Evolutionary conservation across 30 jellyfish, hydroid and myxozoan species (phyloP), one percentile per base, ranked within the genome.

Genomic region (Nemopilema nomurai): DNA sequence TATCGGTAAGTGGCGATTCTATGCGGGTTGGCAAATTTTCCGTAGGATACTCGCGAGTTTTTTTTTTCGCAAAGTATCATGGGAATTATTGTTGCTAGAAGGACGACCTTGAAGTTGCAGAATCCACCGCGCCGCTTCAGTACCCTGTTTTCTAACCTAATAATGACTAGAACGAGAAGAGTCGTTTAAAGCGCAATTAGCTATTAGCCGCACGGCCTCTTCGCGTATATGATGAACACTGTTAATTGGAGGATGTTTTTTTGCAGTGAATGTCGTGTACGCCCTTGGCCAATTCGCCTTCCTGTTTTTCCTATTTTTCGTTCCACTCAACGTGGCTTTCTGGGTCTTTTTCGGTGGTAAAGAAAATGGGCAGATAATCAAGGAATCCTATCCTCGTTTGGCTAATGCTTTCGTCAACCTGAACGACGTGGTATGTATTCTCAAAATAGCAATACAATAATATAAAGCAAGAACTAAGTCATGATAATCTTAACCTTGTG

Each of bases 331-430:
- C 25, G 74, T 69, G 30, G 80, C 89, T 24, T 86, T 86, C 57
- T 86, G 95, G 95, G 49, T 86, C 21, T 41, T 86, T 20, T 86
- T 86, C 69, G 95, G 95, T 20, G 95, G 95, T 16, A 85, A 69
- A n/a, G 67, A 26, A 67, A 76, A 76, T 52, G 89, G 88, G 4
- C 75, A 62, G 29, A 76, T 17, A 17, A 73, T 28, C 30, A 1
- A 27, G 22, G 66, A 71, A n/a, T 68, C 0, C 7, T 57, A 32
- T 8, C 71, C 69, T 18, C 8, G n/a, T 3, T 31, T 69, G 4
- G 76, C 69, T 22, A 49, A 84, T 19, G 81, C 93, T 13, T 84
- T 69, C 28, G 71, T 82, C 30, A 73, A 32, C 28, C 41, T 67
- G 22, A 84, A 84, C 28, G 93, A 84, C 27, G 93, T 74, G 70